phyloP scores from a whole-genome alignment of 2,113 vertebrate genomes.

The Hiodon tergisus region DNA sequence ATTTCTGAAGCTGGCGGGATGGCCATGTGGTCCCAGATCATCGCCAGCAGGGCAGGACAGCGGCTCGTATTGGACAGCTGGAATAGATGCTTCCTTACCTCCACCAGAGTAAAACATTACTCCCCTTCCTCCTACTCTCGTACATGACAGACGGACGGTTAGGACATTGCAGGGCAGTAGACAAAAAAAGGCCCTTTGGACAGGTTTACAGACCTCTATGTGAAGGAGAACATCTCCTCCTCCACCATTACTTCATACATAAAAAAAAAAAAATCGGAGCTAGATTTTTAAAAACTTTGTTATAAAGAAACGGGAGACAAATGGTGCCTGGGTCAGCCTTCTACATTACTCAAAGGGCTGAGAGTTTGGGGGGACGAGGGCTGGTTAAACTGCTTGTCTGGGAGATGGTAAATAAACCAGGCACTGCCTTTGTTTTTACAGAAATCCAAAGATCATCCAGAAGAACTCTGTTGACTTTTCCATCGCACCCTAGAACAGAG shows the following conservation, averaged over 20 bases:
- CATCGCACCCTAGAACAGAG: slow-evolving; percentile 2
- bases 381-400: background rate
- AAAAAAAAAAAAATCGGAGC: background rate
- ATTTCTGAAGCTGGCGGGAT: too few relatives aligned
- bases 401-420: background rate
- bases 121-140: too few relatives aligned
- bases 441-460: slow-evolving; percentile 18
- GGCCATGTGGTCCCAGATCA: too few relatives aligned
- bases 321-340: background rate
- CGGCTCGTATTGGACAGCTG: too few relatives aligned
- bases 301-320: background rate
- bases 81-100: too few relatives aligned
- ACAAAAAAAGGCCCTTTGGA: background rate
- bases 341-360: background rate
- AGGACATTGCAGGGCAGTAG: background rate
- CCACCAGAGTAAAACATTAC: background rate
- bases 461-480: slow-evolving; percentile 28
- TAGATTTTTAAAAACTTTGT: background rate
- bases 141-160: too few relatives aligned
- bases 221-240: background rate
- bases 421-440: background rate
- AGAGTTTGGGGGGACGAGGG: background rate
- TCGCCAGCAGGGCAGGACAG: too few relatives aligned
- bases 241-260: background rate
- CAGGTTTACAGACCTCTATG: background rate